These are phyloP conservation scores for Prochilodus magdalenae DNA, from an alignment of 2,113 vertebrate species.

Conservation along the genomic window DNA sequence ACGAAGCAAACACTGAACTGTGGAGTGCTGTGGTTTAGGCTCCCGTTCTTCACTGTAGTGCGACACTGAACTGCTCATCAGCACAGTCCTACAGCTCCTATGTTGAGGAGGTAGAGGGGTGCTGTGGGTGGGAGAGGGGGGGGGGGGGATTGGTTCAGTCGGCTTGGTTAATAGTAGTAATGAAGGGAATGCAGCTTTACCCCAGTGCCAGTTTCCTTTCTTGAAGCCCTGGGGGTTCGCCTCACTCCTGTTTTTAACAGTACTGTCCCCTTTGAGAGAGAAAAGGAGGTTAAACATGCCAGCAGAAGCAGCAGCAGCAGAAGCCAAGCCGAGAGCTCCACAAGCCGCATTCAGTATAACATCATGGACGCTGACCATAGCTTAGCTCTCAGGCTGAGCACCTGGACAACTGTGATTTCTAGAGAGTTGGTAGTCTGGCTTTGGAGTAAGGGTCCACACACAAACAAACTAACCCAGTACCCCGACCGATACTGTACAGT, in stretches of 20 bases:
- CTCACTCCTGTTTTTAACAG: constrained; percentile 83
- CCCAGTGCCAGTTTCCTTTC: constrained; percentile 86
- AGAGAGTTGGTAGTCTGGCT: background rate
- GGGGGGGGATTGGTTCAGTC: background rate
- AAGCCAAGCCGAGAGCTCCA: constrained; percentile 27
- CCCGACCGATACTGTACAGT: no score
- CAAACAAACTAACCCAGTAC: background rate
- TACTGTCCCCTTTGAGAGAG: constrained; percentile 82
- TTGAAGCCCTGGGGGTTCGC: constrained; percentile 82
- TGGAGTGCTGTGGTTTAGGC: no score
- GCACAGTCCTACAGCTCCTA: background rate
- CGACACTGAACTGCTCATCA: background rate
- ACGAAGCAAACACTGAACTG: no score
- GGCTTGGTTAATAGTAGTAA: constrained; percentile 33
- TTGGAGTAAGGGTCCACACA: background rate
- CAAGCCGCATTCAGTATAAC: background rate
- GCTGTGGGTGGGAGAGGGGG: background rate
- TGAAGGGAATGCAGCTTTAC: constrained; percentile 77
- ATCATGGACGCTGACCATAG: background rate
- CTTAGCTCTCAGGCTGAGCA: background rate
- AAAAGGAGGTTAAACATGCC: constrained; percentile 75
- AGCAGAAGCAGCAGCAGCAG: constrained; percentile 12
- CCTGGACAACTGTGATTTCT: background rate
- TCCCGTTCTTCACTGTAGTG: background rate
- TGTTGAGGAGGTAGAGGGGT: background rate